phyloP scores from a whole-genome alignment of 2,113 vertebrate genomes.

The Elaphurus davidianus region DNA sequence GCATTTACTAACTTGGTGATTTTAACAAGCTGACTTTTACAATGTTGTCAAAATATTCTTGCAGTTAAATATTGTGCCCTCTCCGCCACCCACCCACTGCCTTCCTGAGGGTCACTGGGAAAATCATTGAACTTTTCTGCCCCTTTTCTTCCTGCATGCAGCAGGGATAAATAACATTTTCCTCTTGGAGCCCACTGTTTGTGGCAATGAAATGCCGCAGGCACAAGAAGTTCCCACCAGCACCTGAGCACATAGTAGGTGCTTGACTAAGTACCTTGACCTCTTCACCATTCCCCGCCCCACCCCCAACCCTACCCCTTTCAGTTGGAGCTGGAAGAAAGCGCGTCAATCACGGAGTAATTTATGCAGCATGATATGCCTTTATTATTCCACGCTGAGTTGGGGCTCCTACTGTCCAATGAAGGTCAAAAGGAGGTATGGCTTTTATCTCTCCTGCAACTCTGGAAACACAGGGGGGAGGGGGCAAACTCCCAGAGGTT shows the following conservation, averaged over 20 bases:
- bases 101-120: neutral
- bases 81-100: neutral
- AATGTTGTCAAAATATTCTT: neutral
- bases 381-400: constrained; percentile 67
- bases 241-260: constrained; percentile 6
- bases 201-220: neutral
- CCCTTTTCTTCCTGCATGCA: neutral
- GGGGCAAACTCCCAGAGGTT: constrained; percentile 42
- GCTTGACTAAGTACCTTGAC: neutral
- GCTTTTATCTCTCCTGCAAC: constrained; percentile 73
- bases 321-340: constrained; percentile 56
- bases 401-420: constrained; percentile 64
- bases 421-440: constrained; percentile 69
- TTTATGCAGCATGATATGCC: constrained; percentile 71
- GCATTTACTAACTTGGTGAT: neutral
- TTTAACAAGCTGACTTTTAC: neutral
- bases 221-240: neutral
- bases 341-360: constrained; percentile 60
- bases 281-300: neutral
- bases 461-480: constrained; percentile 41
- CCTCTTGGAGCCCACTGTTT: neutral
- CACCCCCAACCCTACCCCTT: neutral
- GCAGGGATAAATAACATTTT: neutral
- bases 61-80: neutral
- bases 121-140: neutral